Evolutionary conservation across 2,113 vertebrate genomes (phyloP).

Genomic region (Colaptes auratus): DNA sequence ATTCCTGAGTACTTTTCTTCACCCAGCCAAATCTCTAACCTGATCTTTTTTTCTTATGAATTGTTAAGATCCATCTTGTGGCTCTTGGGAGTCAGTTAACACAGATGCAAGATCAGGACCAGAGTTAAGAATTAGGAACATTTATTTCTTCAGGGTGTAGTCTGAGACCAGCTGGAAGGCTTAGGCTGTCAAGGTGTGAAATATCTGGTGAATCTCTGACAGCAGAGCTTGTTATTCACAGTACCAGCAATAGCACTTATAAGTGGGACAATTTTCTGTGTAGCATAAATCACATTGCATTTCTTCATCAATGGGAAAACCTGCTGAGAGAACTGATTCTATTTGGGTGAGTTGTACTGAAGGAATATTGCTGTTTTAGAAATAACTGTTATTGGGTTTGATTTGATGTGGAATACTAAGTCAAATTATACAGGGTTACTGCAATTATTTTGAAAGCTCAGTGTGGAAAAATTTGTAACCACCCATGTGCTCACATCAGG

Average conservation of each 20-base stretch:
- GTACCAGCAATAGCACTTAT: background rate
- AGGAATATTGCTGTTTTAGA: slow-evolving; percentile 19
- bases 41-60: background rate
- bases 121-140: background rate
- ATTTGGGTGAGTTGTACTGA: slow-evolving; percentile 21
- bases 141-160: background rate
- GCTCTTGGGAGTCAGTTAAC: background rate
- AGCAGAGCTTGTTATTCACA: background rate
- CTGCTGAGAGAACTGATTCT: slow-evolving; percentile 12
- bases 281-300: background rate
- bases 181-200: background rate
- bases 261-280: background rate
- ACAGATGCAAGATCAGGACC: background rate
- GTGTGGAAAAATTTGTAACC: slow-evolving; percentile 33
- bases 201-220: background rate
- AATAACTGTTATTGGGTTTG: slow-evolving; percentile 27
- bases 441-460: slow-evolving; percentile 64
- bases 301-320: background rate
- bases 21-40: background rate
- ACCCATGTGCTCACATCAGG: slow-evolving; percentile 46
- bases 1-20: background rate
- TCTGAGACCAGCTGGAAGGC: background rate
- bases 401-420: slow-evolving; percentile 30
- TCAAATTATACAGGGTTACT: slow-evolving; percentile 25
- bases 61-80: background rate